Base-by-base conservation (phyloP, 2,113 vertebrate species). In the Pelvicachromis taeniatus region DNA sequence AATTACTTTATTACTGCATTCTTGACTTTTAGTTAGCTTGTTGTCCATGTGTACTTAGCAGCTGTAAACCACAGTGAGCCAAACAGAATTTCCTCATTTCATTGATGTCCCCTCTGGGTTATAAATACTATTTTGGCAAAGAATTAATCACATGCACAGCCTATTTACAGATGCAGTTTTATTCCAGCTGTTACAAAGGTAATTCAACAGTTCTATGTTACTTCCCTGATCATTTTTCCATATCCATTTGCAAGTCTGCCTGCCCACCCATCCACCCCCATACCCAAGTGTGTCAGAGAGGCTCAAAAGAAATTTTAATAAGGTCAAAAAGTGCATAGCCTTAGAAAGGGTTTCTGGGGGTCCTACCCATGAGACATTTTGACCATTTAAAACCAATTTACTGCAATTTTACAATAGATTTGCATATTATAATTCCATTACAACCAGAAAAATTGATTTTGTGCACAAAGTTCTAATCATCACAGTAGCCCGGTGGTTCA, bases 111-210 rank as follows among this genome's bases (percentile, higher is more conserved):
- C 92, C 87, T 90, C 78, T 89, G 91, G 85, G 91, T 89, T 81
- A 81, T 68, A 87, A 80, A 89, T 81, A 45, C 63, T 86, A 84
- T 92, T 88, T 82, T 48, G 68, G 78, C 82, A 61, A 68, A 81
- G 84, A 84, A 81, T 90, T 86, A 21, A 80, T 90, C 80, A 86
- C 78, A 86, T 52, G 48, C 82, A 65, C 50, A 88, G 48, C 61
- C 83, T 89, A 88, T 95, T 93, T 92, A 91, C 85, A 82, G 84
- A 92, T 89, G 86, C 85, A 85, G 85, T 91, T 91, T 91, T 80
- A 89, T 87, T 85, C 78, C 12, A 35, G 61, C 65, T 79, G 86
- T 58, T 80, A 80, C 87, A 88, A 86, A 87, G 82, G 87, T 88
- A 90, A 90, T 87, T 52, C 26, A 75, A 13, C 45, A n/a, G 4